phyloP scores from a whole-genome alignment of 2,888 invertebrate species.

The Glyphotaelius pellucidus region DNA sequence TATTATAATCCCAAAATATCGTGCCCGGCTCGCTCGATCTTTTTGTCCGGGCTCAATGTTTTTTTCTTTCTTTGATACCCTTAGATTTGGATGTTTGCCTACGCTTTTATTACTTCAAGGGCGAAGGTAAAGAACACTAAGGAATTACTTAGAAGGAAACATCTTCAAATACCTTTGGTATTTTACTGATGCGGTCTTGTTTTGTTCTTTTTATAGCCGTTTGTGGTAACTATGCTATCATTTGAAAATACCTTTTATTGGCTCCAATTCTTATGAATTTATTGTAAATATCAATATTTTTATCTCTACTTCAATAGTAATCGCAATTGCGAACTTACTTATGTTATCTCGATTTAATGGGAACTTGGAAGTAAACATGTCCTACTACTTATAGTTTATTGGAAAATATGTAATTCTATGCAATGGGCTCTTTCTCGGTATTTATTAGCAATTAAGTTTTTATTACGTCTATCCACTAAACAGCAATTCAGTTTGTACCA shows the following conservation, averaged over 20 bases:
- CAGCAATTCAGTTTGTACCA: background rate
- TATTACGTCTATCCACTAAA: background rate
- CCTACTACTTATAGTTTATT: no score
- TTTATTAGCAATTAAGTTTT: background rate
- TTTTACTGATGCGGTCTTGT: slow-evolving; percentile 29
- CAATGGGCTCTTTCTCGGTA: background rate
- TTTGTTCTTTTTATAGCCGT: slow-evolving; percentile 28
- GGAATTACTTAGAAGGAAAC: slow-evolving; percentile 18
- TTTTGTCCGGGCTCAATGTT: slow-evolving; percentile 60
- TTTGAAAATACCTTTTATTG: background rate
- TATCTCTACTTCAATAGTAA: background rate
- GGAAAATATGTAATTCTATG: background rate
- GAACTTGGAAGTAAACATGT: background rate
- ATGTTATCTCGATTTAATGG: background rate
- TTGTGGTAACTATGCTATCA: background rate
- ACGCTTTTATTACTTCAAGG: slow-evolving; percentile 35
- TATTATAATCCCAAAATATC: slow-evolving; percentile 57
- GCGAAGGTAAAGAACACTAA: background rate
- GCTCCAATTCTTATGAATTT: background rate
- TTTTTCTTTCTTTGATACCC: slow-evolving; percentile 44
- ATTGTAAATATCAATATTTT: background rate
- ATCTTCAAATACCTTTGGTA: slow-evolving; percentile 7
- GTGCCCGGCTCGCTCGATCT: slow-evolving; percentile 56
- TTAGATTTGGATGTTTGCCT: slow-evolving; percentile 48
- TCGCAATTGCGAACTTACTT: background rate